phyloP scores from a whole-genome alignment of 2,113 vertebrate genomes.

The Larimichthys polyactis region DNA sequence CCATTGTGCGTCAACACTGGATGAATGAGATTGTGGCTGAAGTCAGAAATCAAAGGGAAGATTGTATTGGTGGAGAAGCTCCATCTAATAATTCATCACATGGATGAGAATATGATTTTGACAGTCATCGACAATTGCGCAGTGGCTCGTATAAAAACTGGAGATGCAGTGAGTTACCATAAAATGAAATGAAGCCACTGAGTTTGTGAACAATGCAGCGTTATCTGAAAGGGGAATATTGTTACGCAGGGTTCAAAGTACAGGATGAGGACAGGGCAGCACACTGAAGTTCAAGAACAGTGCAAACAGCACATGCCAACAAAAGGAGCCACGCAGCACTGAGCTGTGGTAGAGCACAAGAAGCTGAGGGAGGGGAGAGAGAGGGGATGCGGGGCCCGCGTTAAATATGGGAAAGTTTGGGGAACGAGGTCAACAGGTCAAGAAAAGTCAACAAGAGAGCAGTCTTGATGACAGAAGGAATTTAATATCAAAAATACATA shows the following conservation, averaged over 20 bases:
- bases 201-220: slow-evolving; percentile 30
- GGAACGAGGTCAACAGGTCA: slow-evolving; percentile 90
- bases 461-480: slow-evolving; percentile 93
- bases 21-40: slow-evolving; percentile 21
- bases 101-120: background rate
- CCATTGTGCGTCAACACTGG: slow-evolving; percentile 46
- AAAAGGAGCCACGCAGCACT: slow-evolving; percentile 73
- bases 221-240: slow-evolving; percentile 70
- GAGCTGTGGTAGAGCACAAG: slow-evolving; percentile 61
- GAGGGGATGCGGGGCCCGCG: slow-evolving; percentile 77
- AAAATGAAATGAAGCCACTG: background rate
- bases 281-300: slow-evolving; percentile 99
- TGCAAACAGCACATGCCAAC: slow-evolving; percentile 93
- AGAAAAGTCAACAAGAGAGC: slow-evolving; percentile 98
- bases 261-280: slow-evolving; percentile 88
- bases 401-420: slow-evolving; percentile 96
- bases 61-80: background rate
- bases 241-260: slow-evolving; percentile 86
- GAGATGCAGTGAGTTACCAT: background rate
- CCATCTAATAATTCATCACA: background rate
- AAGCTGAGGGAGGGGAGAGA: slow-evolving; percentile 74
- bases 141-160: background rate
- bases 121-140: background rate
- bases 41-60: background rate
- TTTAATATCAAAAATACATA: slow-evolving; percentile 99